Conservation (phyloP, 2,113 vertebrate species). For the Alouatta palliata region DNA sequence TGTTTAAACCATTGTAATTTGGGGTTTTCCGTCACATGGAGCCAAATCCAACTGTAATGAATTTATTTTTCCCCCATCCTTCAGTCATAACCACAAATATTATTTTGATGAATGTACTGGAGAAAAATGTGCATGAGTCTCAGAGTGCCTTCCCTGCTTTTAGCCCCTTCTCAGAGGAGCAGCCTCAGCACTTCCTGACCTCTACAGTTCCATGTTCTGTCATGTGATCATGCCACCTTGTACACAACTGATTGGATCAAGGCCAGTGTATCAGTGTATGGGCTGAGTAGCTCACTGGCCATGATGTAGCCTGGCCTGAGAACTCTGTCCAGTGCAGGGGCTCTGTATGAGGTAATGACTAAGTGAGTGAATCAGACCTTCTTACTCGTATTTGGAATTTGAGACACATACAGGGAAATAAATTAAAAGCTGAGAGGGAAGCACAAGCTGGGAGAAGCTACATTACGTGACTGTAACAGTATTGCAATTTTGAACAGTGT, state of each 20-base stretch:
- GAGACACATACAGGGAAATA: neutral
- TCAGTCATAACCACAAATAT: neutral
- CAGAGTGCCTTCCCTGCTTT: neutral
- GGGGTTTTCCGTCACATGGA: neutral
- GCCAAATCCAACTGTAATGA: neutral
- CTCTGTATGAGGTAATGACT: neutral
- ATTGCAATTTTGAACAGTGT: neutral
- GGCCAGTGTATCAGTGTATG: neutral
- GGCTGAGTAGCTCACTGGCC: neutral
- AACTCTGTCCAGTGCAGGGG: neutral
- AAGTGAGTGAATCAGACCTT: neutral
- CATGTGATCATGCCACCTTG: neutral
- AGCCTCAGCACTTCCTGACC: neutral
- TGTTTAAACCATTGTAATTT: neutral
- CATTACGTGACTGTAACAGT: fast-evolving
- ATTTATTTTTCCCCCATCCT: neutral
- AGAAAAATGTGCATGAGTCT: neutral
- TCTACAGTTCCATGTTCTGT: neutral
- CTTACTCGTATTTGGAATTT: neutral
- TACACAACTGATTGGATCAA: neutral
- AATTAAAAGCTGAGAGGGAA: neutral
- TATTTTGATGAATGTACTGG: neutral
- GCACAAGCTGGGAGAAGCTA: neutral
- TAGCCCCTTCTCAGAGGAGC: neutral
- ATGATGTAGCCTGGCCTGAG: neutral